phyloP scores from a whole-genome alignment of 1,140 invertebrate genomes.

The Phortica variegata region DNA sequence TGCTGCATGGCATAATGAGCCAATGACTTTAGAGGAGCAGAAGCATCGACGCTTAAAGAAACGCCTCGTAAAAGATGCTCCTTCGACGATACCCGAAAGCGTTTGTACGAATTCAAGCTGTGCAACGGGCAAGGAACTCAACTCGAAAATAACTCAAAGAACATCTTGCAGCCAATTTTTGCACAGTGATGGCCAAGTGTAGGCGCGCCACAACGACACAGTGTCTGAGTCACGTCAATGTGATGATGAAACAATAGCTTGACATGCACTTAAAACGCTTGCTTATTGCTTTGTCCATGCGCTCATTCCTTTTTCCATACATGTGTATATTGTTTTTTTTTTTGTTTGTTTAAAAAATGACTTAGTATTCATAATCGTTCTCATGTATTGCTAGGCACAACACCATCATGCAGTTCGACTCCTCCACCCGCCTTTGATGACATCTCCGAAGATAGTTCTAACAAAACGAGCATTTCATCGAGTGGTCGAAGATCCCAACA shows the following conservation, averaged over 20 bases:
- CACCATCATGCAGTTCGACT: slow-evolving; percentile 73
- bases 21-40: neutral
- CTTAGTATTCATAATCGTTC: slow-evolving; percentile 28
- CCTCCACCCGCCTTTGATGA: slow-evolving; percentile 87
- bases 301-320: neutral
- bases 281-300: slow-evolving; percentile 15
- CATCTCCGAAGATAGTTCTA: slow-evolving; percentile 64
- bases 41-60: slow-evolving; percentile 21
- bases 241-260: too few relatives aligned
- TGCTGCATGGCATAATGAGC: neutral
- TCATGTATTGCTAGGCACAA: slow-evolving; percentile 57
- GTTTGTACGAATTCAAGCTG: slow-evolving; percentile 20
- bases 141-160: too few relatives aligned
- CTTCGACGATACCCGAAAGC: slow-evolving; percentile 42
- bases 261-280: slow-evolving; percentile 18
- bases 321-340: too few relatives aligned
- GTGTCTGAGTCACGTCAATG: too few relatives aligned
- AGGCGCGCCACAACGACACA: too few relatives aligned
- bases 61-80: slow-evolving; percentile 31
- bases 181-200: too few relatives aligned
- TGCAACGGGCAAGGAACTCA: slow-evolving; percentile 1
- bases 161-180: too few relatives aligned
- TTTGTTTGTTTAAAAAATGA: slow-evolving; percentile 3
- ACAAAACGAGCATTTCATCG: slow-evolving; percentile 54
- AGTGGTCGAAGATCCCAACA: slow-evolving; percentile 56